phyloP scores from a whole-genome alignment of 2,113 vertebrate species.

The Oreochromis aureus region DNA sequence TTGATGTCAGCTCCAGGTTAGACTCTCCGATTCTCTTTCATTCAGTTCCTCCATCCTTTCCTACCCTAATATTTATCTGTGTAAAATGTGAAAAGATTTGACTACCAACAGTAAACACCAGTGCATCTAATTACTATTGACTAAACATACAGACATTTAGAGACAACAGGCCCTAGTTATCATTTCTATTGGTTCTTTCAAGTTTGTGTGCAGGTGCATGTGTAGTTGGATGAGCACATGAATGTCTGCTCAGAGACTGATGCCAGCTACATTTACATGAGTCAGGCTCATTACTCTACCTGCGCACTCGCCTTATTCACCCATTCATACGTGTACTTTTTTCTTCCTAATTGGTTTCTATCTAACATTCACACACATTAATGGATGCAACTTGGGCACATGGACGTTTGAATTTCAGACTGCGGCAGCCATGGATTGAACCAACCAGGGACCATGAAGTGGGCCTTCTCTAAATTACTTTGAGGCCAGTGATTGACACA shows the following conservation, averaged over 20 bases:
- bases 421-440: fast-evolving
- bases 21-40: neutral
- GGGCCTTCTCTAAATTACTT: neutral
- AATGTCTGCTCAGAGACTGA: neutral
- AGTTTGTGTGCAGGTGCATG: neutral
- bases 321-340: neutral
- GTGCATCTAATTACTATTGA: neutral
- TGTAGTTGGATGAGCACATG: neutral
- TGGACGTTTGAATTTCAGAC: neutral
- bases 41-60: neutral
- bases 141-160: neutral
- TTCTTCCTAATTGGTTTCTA: neutral
- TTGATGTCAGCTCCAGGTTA: neutral
- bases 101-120: neutral
- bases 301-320: neutral
- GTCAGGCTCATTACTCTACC: neutral
- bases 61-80: neutral
- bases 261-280: neutral
- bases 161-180: neutral
- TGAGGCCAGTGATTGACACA: neutral
- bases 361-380: neutral
- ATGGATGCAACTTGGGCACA: neutral
- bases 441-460: neutral
- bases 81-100: neutral
- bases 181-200: neutral